Base-by-base conservation (phyloP, 2,797 vertebrate genomes). In the Apogon hyalosoma region DNA sequence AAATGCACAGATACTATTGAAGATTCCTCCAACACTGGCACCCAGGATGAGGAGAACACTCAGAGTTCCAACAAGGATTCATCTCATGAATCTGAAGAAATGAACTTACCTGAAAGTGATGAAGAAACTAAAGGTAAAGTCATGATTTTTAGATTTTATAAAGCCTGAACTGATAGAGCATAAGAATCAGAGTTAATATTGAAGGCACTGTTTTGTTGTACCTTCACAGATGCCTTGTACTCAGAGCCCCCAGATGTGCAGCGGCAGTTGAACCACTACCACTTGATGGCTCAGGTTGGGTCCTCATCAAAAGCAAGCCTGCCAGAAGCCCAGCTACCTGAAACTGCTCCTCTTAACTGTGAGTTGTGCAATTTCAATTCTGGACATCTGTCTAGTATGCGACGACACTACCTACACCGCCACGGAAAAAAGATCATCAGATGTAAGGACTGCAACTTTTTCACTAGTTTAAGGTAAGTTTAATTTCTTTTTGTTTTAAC, bases 381-480 rank as follows among this genome's bases (percentile, higher is more conserved):
- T 46, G 94, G 87, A 71, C 95, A 97, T 79, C 92, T 95, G 73
- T 95, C 96, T 33, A 96, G 95, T 79, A 93, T 97, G 69, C 88
- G 96, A 4, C 94, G 96, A 24, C 97, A 98, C 82, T 97, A 96
- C 85, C 74, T 94, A 36, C 95, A 95, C 83, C 94, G 95, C 14
- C 96, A 98, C 0, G 96, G 96, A 50, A 97, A 95, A 76, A 97
- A 96, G 79, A 91, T 97, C 36, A 91, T 96, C 84, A 94, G 93
- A 78, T 98, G 97, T 88, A 97, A 96, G 89, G 95, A 96, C 79
- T 98, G 97, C 70, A 87, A 90, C 40, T 98, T 97, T 82, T 95
- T 96, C 81, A 96, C 95, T 16, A 93, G 93, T 83, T 93, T 92
- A 86, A 96, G 95, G 97, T 98, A 93, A 94, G 94, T 14, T 18